Evolutionary conservation across 1,140 invertebrate species (phyloP).

Genomic region (Drosophila novamexicana): DNA sequence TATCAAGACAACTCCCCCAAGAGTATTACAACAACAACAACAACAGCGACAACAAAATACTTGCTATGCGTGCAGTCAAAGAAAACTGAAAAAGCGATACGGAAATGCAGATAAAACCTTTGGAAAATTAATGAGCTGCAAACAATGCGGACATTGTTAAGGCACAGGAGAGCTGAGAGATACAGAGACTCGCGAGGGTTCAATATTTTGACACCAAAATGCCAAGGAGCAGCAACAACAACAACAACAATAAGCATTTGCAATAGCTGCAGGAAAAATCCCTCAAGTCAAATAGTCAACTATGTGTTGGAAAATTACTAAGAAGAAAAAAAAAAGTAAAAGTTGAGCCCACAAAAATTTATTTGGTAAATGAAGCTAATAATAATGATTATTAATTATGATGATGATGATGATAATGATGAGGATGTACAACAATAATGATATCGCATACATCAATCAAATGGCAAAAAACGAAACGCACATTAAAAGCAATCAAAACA

Average conservation of each 20-base stretch:
- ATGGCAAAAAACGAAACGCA: conserved; percentile 48
- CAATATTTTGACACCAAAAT: conserved; percentile 61
- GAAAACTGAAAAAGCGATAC: conserved; percentile 48
- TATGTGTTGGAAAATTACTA: conserved; percentile 14
- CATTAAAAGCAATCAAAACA: conserved; percentile 57
- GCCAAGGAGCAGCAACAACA: conserved; percentile 41
- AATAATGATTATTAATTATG: conserved; percentile 14
- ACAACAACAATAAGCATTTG: conserved; percentile 6
- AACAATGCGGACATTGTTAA: conserved; percentile 76
- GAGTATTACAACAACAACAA: conserved; percentile 5
- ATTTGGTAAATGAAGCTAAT: conserved; percentile 26
- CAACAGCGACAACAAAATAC: conserved; percentile 19
- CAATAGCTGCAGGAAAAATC: conserved; percentile 27
- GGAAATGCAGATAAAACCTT: conserved; percentile 76
- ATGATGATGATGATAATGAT: conserved; percentile 26
- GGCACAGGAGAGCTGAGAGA: conserved; percentile 1
- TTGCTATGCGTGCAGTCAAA: conserved; percentile 49
- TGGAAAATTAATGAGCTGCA: conserved; percentile 73
- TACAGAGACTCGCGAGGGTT: not conserved
- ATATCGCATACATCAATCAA: conserved; percentile 49
- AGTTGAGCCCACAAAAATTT: conserved; percentile 37
- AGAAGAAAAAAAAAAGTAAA: conserved; percentile 51
- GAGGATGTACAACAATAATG: conserved; percentile 31
- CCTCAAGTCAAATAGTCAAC: conserved; percentile 28
- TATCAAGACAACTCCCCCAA: conserved; percentile 4